phyloP scores from a whole-genome alignment of 2,797 vertebrate species.

The Enteromius thamalakanensis region DNA sequence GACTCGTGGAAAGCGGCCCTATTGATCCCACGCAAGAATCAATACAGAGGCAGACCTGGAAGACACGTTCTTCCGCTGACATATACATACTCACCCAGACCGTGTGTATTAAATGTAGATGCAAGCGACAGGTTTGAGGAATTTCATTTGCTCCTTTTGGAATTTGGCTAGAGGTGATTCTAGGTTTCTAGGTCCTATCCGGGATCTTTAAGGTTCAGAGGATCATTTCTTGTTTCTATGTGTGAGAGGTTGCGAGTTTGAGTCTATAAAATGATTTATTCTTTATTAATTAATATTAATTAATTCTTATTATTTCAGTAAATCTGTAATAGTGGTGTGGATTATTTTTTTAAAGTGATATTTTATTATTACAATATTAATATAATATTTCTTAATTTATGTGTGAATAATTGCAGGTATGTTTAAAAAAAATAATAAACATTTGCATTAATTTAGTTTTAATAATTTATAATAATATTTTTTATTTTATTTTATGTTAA shows the following conservation, averaged over 20 bases:
- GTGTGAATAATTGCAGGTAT: neutral
- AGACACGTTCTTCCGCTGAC: constrained; percentile 5
- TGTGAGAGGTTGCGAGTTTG: neutral
- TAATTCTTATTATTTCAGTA: neutral
- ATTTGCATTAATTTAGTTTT: neutral
- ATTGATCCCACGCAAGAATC: constrained; percentile 40
- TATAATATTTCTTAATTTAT: neutral
- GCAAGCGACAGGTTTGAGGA: neutral
- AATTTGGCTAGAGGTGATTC: neutral
- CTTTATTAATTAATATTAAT: no score
- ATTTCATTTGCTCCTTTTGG: neutral
- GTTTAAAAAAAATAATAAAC: no score
- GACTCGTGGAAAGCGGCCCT: constrained; percentile 26
- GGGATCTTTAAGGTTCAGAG: neutral
- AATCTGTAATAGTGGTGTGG: neutral
- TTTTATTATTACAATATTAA: neutral
- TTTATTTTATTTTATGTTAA: no score
- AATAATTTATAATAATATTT: neutral
- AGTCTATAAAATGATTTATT: neutral
- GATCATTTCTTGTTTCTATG: neutral
- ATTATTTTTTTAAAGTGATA: neutral
- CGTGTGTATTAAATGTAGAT: neutral
- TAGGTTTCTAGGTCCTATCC: neutral
- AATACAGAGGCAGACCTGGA: constrained; percentile 32
- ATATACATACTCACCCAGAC: constrained; percentile 4